phyloP scores from a whole-genome alignment of 2,113 vertebrate species.

The Podarcis raffonei region DNA sequence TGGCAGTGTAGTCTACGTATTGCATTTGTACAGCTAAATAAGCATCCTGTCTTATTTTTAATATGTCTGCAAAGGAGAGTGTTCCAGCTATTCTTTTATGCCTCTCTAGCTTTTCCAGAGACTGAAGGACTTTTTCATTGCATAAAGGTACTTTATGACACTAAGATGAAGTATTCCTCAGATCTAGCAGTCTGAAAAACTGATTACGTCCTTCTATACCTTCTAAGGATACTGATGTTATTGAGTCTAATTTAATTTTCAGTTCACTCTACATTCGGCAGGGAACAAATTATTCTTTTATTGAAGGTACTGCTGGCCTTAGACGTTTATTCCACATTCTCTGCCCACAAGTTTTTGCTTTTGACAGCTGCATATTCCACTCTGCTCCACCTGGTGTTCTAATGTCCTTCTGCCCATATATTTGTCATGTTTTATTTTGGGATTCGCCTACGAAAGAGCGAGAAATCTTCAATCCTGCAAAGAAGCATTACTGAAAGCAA shows the following conservation, averaged over 20 bases:
- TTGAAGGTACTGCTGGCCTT: neutral
- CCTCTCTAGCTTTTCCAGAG: slow-evolving; percentile 30
- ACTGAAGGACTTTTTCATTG: slow-evolving; percentile 36
- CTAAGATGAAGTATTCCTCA: slow-evolving; percentile 52
- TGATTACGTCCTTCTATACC: slow-evolving; percentile 31
- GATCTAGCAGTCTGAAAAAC: slow-evolving; percentile 34
- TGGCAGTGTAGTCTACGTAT: neutral
- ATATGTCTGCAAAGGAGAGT: slow-evolving; percentile 9
- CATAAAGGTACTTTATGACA: slow-evolving; percentile 31
- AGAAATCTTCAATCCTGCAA: slow-evolving; percentile 2
- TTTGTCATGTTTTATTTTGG: slow-evolving; percentile 34
- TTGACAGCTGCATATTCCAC: slow-evolving; percentile 28
- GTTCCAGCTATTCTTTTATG: slow-evolving; percentile 6
- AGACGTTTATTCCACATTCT: slow-evolving; percentile 20
- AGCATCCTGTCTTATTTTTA: neutral
- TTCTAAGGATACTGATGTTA: slow-evolving; percentile 38
- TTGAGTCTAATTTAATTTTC: slow-evolving; percentile 52
- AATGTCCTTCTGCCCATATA: slow-evolving; percentile 3
- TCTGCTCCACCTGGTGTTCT: slow-evolving; percentile 19
- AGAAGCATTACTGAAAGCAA: slow-evolving; percentile 24
- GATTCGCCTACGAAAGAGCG: slow-evolving; percentile 5
- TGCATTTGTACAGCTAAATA: slow-evolving; percentile 30
- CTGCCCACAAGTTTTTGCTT: slow-evolving; percentile 37
- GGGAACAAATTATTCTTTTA: slow-evolving; percentile 39
- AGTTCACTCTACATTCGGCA: neutral